Evolutionary conservation across 2,113 vertebrate genomes (phyloP).

Genomic region (Gambusia affinis): DNA sequence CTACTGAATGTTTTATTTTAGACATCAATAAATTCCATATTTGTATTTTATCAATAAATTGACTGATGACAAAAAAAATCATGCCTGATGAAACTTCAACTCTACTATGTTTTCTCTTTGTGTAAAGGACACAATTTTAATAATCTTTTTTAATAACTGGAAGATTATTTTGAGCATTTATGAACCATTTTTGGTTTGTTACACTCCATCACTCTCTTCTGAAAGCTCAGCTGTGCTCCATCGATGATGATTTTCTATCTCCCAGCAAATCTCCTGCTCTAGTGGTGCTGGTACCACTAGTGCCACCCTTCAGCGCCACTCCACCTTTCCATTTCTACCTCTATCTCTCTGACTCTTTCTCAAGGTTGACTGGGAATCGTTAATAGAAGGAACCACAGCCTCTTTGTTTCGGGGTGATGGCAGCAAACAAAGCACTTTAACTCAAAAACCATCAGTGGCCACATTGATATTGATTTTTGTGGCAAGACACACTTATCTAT

Average conservation of each 20-base stretch:
- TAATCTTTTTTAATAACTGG: slow-evolving; percentile 16
- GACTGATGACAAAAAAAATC: slow-evolving; percentile 9
- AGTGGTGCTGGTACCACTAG: slow-evolving; percentile 43
- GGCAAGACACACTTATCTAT: slow-evolving; percentile 77
- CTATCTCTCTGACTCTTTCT: slow-evolving; percentile 48
- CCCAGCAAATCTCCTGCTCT: slow-evolving; percentile 67
- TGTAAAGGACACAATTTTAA: slow-evolving; percentile 3
- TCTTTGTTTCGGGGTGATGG: slow-evolving; percentile 57
- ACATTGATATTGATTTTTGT: slow-evolving; percentile 83
- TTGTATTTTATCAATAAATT: slow-evolving; percentile 56
- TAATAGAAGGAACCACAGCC: slow-evolving; percentile 49
- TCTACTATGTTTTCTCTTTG: not conserved
- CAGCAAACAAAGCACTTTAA: slow-evolving; percentile 72
- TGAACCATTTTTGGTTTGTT: slow-evolving; percentile 10
- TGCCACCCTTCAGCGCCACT: slow-evolving; percentile 31
- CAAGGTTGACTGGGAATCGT: slow-evolving; percentile 65
- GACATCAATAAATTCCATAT: slow-evolving; percentile 4
- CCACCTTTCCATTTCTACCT: slow-evolving; percentile 49
- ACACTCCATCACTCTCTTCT: slow-evolving; percentile 18
- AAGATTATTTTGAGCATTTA: slow-evolving; percentile 32
- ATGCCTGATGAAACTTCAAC: not conserved
- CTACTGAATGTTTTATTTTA: slow-evolving; percentile 4
- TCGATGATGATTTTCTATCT: slow-evolving; percentile 43
- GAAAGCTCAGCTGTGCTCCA: slow-evolving; percentile 34
- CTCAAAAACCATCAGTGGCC: slow-evolving; percentile 74